phyloP scores from a whole-genome alignment of 2,888 invertebrate genomes.

The Incurvaria masculella region DNA sequence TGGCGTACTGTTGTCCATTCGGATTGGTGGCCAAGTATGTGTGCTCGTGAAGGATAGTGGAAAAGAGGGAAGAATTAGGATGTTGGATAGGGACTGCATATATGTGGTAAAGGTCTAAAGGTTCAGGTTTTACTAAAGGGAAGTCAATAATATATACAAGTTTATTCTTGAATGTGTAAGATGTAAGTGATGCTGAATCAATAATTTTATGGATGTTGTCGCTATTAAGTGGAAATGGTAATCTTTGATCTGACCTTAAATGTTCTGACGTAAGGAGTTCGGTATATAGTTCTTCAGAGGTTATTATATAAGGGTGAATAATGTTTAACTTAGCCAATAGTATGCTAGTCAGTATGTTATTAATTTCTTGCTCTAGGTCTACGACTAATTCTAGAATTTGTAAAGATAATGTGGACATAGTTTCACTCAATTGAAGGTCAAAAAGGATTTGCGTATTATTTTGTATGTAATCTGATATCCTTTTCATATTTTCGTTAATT shows the following conservation, averaged over 20 bases:
- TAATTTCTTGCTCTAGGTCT: slow-evolving; percentile 2
- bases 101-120: slow-evolving; percentile 18
- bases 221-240: slow-evolving; percentile 16
- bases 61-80: slow-evolving; percentile 17
- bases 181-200: slow-evolving; percentile 16
- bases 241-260: slow-evolving; percentile 13
- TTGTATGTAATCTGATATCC: slow-evolving; percentile 16
- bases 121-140: slow-evolving; percentile 16
- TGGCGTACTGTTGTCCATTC: slow-evolving; percentile 16
- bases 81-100: slow-evolving; percentile 21
- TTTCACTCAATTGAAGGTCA: slow-evolving; percentile 17
- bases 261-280: slow-evolving; percentile 17
- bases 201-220: slow-evolving; percentile 19
- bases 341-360: slow-evolving; percentile 1
- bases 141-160: slow-evolving; percentile 14
- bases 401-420: slow-evolving; percentile 17
- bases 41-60: slow-evolving; percentile 21
- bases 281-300: slow-evolving; percentile 13
- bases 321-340: slow-evolving; percentile 20
- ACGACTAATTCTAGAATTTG: slow-evolving; percentile 8
- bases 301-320: slow-evolving; percentile 18
- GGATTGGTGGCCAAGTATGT: slow-evolving; percentile 18
- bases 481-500: slow-evolving; percentile 18
- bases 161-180: slow-evolving; percentile 11
- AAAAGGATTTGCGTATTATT: slow-evolving; percentile 13